Evolutionary conservation across 2,797 vertebrate genomes (phyloP), one percentile per base, ranked within the genome.

Genomic region (Sebastes itinus): DNA sequence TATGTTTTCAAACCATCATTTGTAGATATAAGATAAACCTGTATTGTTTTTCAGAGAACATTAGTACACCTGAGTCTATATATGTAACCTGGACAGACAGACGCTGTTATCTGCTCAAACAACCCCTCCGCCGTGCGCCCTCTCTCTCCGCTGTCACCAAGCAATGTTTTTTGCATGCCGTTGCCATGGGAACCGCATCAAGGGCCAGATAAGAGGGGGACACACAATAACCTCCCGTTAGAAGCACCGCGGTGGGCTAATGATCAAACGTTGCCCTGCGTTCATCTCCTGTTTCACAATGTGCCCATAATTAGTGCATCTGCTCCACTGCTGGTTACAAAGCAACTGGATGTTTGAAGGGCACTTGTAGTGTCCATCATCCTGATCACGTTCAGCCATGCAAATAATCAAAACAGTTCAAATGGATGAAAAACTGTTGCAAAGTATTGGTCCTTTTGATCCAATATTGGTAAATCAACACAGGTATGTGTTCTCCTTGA

Each of bases 161-260:
- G 27, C 25, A 14, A 75, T 70, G 65, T 85, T 85, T 85, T 89
- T 84, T 87, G 76, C 77, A 82, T 78, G 77, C 56, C 3, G 94
- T 96, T 94, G 70, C 94, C 89, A 95, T 95, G 90, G 93, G 33
- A 35, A 92, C 92, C 14, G 68, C 89, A 89, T 95, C 88, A 94
- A 96, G 94, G 90, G 87, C 88, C 88, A 84, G 94, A 96, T 95
- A 95, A 96, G 94, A 94, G 91, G 88, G 79, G 60, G 60, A 9
- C 77, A 83, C 87, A 94, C 90, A 95, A 95, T 92, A 90, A 89
- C 73, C 84, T 85, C 75, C 84, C 85, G 88, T 94, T 90, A 90
- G 92, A 94, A 83, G 79, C 87, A 23, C 88, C 42, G 76, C 68
- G 25, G 89, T 79, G 76, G 85, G 86, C 82, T 68, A 55, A 72